Evolutionary conservation across 2,888 invertebrate species (phyloP), one percentile per base, ranked within the genome.

Genomic region (Drosophila meridionalis): DNA sequence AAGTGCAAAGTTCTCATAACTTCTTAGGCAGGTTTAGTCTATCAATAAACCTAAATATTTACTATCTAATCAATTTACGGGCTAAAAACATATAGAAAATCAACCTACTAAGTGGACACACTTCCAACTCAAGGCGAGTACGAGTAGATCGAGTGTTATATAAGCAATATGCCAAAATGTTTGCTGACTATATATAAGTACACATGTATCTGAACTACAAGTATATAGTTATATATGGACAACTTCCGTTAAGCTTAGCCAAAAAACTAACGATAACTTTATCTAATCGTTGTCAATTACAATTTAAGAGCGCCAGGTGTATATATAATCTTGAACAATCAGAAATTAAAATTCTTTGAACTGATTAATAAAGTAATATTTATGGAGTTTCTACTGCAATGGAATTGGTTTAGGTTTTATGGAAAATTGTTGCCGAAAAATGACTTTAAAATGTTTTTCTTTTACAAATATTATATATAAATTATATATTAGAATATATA

Each of bases 51-150:
- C 8, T 12, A 58, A 70, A 67, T 64, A 58, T 71, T 59, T 56
- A n/a, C 71, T 42, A 80, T 71, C 80, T 80, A 78, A 78, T 78
- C 80, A 71, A 80, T 50, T 2, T 28, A 11, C 9, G 8, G 14
- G 8, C 3, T 12, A 36, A 20, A 32, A 34, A 20, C 7, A 36
- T 45, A 36, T 8, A n/a, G 52, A 48, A 63, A 65, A 66, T 61
- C 52, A 11, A 36, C 45, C 52, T 11, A 9, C 7, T 34, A 26
- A 26, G 28, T 26, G 38, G 57, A 42, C 45, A 52, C 50, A 56
- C 14, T 40, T 60, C 58, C 45, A 69, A 59, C 42, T 65, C 28
- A 70, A 75, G 79, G 53, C 42, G 20, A 20, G 38, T 45, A 12
- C 30, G 38, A 42, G 6, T 36, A 32, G 11, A 28, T 20, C 30